Evolutionary conservation across 2,113 vertebrate genomes (phyloP).

Genomic region (Hiodon alosoides): DNA sequence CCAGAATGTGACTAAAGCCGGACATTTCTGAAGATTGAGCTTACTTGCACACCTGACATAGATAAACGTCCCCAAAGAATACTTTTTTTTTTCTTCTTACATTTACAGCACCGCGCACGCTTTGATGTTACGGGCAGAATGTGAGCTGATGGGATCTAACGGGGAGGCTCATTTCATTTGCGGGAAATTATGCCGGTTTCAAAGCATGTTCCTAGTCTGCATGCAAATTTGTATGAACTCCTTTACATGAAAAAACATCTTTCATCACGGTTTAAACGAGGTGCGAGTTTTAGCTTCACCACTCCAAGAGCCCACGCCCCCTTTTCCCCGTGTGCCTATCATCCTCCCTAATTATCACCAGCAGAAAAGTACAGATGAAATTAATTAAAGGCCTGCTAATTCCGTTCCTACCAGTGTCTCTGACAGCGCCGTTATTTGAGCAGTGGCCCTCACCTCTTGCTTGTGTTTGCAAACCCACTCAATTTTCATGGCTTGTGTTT

Average conservation of each 20-base stretch:
- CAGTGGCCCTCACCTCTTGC: not conserved
- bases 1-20: slow-evolving; percentile 33
- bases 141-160: slow-evolving; percentile 48
- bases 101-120: slow-evolving; percentile 27
- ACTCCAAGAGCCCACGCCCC: slow-evolving; percentile 52
- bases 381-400: slow-evolving; percentile 61
- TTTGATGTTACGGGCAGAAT: slow-evolving; percentile 63
- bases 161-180: slow-evolving; percentile 60
- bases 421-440: slow-evolving; percentile 40
- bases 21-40: slow-evolving; percentile 11
- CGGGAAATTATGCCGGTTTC: slow-evolving; percentile 60
- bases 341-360: slow-evolving; percentile 59
- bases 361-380: slow-evolving; percentile 57
- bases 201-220: slow-evolving; percentile 56
- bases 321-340: slow-evolving; percentile 55
- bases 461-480: not conserved
- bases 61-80: slow-evolving; percentile 13
- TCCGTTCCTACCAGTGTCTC: slow-evolving; percentile 51
- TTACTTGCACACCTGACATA: slow-evolving; percentile 10
- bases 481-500: slow-evolving; percentile 45
- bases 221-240: slow-evolving; percentile 62
- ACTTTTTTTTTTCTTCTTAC: not conserved
- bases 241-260: slow-evolving; percentile 52
- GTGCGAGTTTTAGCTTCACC: slow-evolving; percentile 56
- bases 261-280: slow-evolving; percentile 68